Conservation (phyloP, 2,888 invertebrate genomes). For the Polydesmus complanatus region DNA sequence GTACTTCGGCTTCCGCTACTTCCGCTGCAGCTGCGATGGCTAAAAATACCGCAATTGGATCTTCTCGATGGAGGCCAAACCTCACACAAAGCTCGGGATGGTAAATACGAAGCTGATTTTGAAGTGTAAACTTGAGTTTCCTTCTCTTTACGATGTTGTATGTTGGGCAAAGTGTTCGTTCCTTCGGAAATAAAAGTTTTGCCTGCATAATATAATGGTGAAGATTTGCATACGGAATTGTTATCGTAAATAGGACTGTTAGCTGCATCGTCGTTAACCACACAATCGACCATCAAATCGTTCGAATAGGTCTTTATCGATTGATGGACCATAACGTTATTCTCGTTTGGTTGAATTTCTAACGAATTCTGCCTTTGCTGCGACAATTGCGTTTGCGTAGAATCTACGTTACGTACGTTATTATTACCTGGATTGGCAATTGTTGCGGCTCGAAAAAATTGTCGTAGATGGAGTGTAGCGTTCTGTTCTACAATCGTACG, state of each 20-base stretch:
- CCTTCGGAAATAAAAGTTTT: not conserved
- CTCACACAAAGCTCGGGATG: not conserved
- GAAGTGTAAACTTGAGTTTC: not conserved
- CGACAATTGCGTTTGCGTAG: not conserved
- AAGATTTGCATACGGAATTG: not conserved
- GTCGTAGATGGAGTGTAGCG: not conserved
- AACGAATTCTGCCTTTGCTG: not conserved
- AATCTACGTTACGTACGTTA: not conserved
- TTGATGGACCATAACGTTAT: not conserved
- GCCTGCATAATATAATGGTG: not conserved
- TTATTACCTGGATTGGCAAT: not conserved
- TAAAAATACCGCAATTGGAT: not conserved
- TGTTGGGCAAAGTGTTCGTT: not conserved
- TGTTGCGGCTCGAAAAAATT: conserved; percentile 1
- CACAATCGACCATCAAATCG: not conserved
- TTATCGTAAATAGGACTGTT: not conserved
- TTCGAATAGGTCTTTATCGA: not conserved
- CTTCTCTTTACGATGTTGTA: not conserved
- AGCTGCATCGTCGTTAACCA: not conserved
- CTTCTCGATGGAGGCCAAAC: not conserved
- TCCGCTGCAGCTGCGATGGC: not conserved
- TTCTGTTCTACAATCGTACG: not conserved
- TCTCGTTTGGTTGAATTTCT: not conserved
- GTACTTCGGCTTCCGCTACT: conserved; percentile 3
- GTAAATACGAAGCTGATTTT: not conserved